Evolutionary conservation across 2,797 vertebrate species (phyloP), one percentile per base, ranked within the genome.

Genomic region (Heteromormyrus szaboi): DNA sequence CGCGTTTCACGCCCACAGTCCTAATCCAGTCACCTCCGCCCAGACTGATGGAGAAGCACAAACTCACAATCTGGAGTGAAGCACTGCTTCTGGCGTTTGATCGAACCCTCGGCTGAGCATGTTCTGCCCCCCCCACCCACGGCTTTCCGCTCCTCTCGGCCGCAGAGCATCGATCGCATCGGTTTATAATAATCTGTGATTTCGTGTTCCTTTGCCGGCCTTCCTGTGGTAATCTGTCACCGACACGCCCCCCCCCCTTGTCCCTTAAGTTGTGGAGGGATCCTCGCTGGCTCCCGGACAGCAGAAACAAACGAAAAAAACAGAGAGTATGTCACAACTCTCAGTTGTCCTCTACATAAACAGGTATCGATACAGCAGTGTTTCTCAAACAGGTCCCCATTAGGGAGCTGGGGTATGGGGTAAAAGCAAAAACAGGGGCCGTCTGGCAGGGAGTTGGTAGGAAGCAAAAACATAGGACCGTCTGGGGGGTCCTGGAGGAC

Each of bases 111-210:
- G 33, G 25, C 8, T 85, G 51, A 88, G 90, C 88, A 85, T 87
- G 46, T 22, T 5, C n/a, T 29, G 25, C 33, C 22, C 22, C n/a
- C 2, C 6, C n/a, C 59, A 22, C 22, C 62, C 22, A 29, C 22
- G 0, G 62, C 62, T 29, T 65, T 89, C 62, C 76, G 88, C 84
- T 76, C 76, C 62, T 85, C 81, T 56, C 50, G 51, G 79, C 85
- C 25, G 87, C 46, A 62, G 72, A 85, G 29, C 91, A 93, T 92
- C 89, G 89, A 92, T 91, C 54, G 51, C 19, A 19, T 17, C 19
- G 1, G 85, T 92, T 90, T 88, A 89, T 81, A 93, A 92, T 91
- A 92, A 91, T 92, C 86, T 87, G 89, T 48, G 87, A 91, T 92
- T 90, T 68, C 17, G 33, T 41, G 41, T n/a, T 54, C 37, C 87